These are phyloP conservation scores for Fistularia commersonii DNA, from an alignment of 2,797 vertebrate species.

Conservation along the genomic window DNA sequence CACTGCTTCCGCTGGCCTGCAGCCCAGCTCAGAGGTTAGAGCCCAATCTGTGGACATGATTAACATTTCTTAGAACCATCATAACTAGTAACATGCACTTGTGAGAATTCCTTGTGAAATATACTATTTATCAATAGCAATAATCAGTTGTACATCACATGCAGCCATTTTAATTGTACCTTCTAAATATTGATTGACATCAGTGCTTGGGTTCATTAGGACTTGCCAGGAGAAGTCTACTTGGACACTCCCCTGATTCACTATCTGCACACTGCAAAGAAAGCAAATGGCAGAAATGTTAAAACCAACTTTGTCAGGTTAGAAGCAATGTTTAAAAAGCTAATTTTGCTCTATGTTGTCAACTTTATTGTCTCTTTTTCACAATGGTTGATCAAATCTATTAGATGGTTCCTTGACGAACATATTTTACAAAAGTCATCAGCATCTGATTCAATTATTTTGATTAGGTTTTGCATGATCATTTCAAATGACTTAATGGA, in stretches of 20 bases:
- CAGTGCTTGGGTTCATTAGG: slow-evolving; percentile 50
- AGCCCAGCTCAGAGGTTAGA: slow-evolving; percentile 27
- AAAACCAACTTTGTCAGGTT: neutral
- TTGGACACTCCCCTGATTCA: slow-evolving; percentile 77
- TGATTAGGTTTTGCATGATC: neutral
- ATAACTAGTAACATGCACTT: no score
- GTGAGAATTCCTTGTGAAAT: no score
- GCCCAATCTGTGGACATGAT: slow-evolving; percentile 20
- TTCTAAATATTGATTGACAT: slow-evolving; percentile 35
- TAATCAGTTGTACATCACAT: neutral
- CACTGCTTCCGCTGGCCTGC: slow-evolving; percentile 1
- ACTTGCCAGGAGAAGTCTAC: slow-evolving; percentile 81
- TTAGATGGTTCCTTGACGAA: no score
- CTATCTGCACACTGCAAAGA: slow-evolving; percentile 72
- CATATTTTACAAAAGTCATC: no score
- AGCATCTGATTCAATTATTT: no score
- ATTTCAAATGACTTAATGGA: neutral
- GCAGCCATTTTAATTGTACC: slow-evolving; percentile 38
- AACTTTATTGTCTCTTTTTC: no score
- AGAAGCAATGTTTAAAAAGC: no score
- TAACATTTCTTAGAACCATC: neutral
- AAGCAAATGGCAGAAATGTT: neutral
- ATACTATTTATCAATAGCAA: neutral
- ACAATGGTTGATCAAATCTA: no score
- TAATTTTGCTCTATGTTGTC: no score